phyloP scores from a whole-genome alignment of 2,888 invertebrate species.

The Spodoptera exigua region DNA sequence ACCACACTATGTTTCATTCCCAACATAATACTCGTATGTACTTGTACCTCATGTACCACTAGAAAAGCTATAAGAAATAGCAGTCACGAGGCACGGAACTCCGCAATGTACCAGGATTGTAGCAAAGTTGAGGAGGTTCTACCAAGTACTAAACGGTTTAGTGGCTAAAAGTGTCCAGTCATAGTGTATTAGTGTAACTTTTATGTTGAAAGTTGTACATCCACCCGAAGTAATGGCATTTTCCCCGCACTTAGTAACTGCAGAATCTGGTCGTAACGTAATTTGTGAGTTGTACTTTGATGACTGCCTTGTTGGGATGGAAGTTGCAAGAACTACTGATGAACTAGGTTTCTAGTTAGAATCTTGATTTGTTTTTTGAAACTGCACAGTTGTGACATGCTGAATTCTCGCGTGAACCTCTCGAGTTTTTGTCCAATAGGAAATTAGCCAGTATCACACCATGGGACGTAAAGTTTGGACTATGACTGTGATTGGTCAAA shows the following conservation, averaged over 20 bases:
- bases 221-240: slow-evolving; percentile 51
- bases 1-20: no score
- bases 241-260: slow-evolving; percentile 35
- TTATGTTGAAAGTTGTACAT: slow-evolving; percentile 55
- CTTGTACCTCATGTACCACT: slow-evolving; percentile 12
- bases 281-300: slow-evolving; percentile 27
- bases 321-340: no score
- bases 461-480: no score
- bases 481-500: no score
- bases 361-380: no score
- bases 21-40: no score
- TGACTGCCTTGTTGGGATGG: no score
- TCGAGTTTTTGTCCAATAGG: no score
- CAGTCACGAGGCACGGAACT: slow-evolving; percentile 23
- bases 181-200: slow-evolving; percentile 51
- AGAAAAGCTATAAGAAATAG: slow-evolving; percentile 26
- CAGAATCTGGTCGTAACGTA: slow-evolving; percentile 45
- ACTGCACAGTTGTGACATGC: no score
- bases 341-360: no score
- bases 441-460: no score
- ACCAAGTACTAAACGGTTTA: slow-evolving; percentile 55
- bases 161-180: slow-evolving; percentile 49
- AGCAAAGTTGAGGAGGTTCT: slow-evolving; percentile 41
- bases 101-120: slow-evolving; percentile 43
- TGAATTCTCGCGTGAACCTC: no score